A percentile compares a stretch with the other conserved stretches of the same genome.
phyloP scores from a whole-genome alignment of 2,797 vertebrate species.

The Philypnodon macrostomus region DNA sequence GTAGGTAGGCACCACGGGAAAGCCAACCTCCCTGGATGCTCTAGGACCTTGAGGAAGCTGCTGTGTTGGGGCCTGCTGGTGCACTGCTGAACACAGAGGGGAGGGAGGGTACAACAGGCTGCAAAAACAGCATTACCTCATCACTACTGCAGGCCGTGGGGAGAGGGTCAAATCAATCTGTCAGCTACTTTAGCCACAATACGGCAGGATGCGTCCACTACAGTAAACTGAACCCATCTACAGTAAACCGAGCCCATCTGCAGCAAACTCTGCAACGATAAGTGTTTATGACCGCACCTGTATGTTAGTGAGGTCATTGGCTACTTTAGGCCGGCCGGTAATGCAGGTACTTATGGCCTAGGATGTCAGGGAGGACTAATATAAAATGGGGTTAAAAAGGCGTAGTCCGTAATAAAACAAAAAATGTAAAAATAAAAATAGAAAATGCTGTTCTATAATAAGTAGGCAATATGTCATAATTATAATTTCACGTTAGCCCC shows the following conservation, averaged over 20 bases:
- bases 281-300: slow-evolving; percentile 16
- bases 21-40: slow-evolving; percentile 50
- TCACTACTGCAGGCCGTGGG: slow-evolving; percentile 67
- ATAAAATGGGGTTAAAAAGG: background rate
- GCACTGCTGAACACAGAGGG: slow-evolving; percentile 58
- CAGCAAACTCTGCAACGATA: slow-evolving; percentile 27
- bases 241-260: slow-evolving; percentile 29
- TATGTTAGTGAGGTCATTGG: slow-evolving; percentile 12
- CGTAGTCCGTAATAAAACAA: too few species aligned
- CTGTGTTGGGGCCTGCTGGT: slow-evolving; percentile 44
- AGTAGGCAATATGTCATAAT: too few species aligned
- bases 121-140: slow-evolving; percentile 75
- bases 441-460: too few species aligned
- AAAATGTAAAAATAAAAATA: too few species aligned
- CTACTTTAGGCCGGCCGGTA: background rate
- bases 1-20: slow-evolving; percentile 27
- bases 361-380: background rate
- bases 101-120: slow-evolving; percentile 56
- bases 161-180: slow-evolving; percentile 65
- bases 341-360: slow-evolving; percentile 14
- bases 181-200: slow-evolving; percentile 33
- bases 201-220: slow-evolving; percentile 42
- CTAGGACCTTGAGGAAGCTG: slow-evolving; percentile 71
- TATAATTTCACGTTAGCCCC: too few species aligned
- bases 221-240: slow-evolving; percentile 20